Base-by-base conservation (phyloP, 2,888 invertebrate species). In the Tenthredo notha region DNA sequence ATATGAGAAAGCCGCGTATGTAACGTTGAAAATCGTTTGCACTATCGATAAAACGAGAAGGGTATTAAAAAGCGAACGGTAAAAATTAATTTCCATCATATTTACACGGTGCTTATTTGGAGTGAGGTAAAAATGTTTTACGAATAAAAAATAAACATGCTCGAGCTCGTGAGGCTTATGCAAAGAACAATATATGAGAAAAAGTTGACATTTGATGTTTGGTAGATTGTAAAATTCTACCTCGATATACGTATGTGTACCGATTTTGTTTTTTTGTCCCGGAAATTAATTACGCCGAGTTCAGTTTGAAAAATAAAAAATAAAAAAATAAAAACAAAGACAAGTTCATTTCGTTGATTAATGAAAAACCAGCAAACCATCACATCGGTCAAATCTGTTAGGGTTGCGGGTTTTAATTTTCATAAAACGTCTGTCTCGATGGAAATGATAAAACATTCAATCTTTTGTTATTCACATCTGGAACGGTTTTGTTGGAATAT, bases 201-300 rank as follows among this genome's bases (percentile, higher is more conserved):
- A 70, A 70, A 70, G 29, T 70, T 18, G 70, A 37, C 70, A 70
- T 18, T 33, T 37, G 21, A 37, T 37, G 70, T 70, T 70, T 70
- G 37, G 7, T 70, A 33, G n/a, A 9, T 37, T n/a, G 37, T 7
- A 1, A 7, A 70, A 37, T 37, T 12, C 3, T 0, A n/a, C n/a
- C 21, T 37, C 6, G 67, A 29, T n/a, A 3, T 67, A 5, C 4
- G 2, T 12, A 9, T 33, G 5, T 25, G 4, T 29, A 0, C 9
- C 29, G 25, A 21, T 37, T 37, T 37, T 37, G 10, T 67, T 67
- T 67, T 65, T 65, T 29, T 29, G 1, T 10, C 9, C 15, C 29
- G 15, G 0, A 12, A 33, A 29, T 15, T 67, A 25, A 67, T 67
- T 18, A 25, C 6, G 29, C 12, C 33, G 12, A 67, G 25, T 67